A percentile compares a stretch with the other conserved stretches of the same genome.
phyloP scores from a whole-genome alignment of 37 sponge, comb jelly and placozoan species.

The Tethya wilhelma region DNA sequence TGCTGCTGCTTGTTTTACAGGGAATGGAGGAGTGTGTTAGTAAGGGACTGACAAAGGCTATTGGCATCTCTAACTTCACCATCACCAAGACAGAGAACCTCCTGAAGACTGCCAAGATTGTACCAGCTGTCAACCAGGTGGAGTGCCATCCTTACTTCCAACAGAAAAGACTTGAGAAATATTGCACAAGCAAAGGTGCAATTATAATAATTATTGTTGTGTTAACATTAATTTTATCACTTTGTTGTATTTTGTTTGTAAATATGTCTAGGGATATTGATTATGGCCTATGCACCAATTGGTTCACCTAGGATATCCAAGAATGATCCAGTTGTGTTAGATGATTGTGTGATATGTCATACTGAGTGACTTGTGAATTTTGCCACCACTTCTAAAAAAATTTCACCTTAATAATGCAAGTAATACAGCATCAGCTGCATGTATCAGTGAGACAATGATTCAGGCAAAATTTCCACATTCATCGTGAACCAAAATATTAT shows the following conservation, averaged over 20 bases:
- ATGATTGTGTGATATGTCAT: conserved; percentile 65
- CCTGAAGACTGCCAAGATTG: conserved; percentile 79
- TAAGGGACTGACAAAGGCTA: conserved; percentile 69
- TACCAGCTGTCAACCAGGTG: conserved; percentile 93
- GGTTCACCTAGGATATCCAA: conserved; percentile 70
- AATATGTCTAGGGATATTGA: conserved; percentile 66
- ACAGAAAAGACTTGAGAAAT: conserved; percentile 79
- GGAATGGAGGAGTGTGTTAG: conserved; percentile 71
- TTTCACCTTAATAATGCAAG: too few relatives aligned
- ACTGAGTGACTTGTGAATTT: conserved; percentile 62
- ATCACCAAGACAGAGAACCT: conserved; percentile 79
- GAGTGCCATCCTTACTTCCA: conserved; percentile 89
- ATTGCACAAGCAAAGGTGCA: conserved; percentile 73
- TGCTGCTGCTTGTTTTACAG: too few relatives aligned
- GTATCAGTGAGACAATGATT: too few relatives aligned
- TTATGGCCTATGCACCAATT: conserved; percentile 83
- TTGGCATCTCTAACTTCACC: conserved; percentile 91
- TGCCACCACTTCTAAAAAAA: too few relatives aligned
- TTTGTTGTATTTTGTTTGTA: background rate
- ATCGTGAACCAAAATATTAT: too few relatives aligned
- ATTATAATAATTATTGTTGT: background rate
- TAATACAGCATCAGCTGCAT: conserved; percentile 69
- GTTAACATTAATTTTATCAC: background rate
- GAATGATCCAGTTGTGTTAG: conserved; percentile 49
- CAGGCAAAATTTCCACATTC: too few relatives aligned